phyloP scores from a whole-genome alignment of 1,140 invertebrate genomes.

The Zaprionus taronus region DNA sequence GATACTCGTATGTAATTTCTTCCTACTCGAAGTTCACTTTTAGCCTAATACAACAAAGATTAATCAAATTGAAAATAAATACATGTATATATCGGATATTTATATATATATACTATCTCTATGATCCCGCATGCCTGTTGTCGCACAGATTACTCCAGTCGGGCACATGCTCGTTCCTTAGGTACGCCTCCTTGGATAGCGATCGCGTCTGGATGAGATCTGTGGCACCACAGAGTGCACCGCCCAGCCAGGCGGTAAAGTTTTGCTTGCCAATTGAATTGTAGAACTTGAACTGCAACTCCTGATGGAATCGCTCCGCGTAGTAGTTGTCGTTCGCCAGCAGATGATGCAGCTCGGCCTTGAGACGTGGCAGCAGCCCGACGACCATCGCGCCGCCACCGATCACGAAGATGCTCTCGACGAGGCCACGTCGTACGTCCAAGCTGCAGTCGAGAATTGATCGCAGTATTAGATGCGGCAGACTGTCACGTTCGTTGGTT shows the following conservation, averaged over 20 bases:
- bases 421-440: constrained; percentile 89
- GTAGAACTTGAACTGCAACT: constrained; percentile 90
- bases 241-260: constrained; percentile 94
- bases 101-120: constrained; percentile 29
- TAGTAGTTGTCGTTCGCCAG: constrained; percentile 87
- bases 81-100: constrained; percentile 18
- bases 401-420: constrained; percentile 93
- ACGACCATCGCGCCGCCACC: constrained; percentile 93
- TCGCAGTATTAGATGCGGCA: constrained; percentile 94
- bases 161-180: constrained; percentile 88
- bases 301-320: constrained; percentile 85
- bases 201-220: constrained; percentile 91
- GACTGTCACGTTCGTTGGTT: constrained; percentile 92
- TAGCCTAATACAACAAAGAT: constrained; percentile 31
- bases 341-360: constrained; percentile 89
- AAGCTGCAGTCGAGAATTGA: constrained; percentile 91
- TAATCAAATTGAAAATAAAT: constrained; percentile 29
- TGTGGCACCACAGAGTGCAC: constrained; percentile 93
- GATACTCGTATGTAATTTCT: constrained; percentile 40
- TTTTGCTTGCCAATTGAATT: constrained; percentile 92
- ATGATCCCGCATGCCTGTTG: constrained; percentile 84
- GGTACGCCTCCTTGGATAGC: constrained; percentile 90
- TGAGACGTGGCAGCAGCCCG: constrained; percentile 91
- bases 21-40: constrained; percentile 46
- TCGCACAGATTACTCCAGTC: constrained; percentile 93